Evolutionary conservation across 2,888 invertebrate genomes (phyloP), one percentile per base, ranked within the genome.

Genomic region (Meiosimyza decipiens): DNA sequence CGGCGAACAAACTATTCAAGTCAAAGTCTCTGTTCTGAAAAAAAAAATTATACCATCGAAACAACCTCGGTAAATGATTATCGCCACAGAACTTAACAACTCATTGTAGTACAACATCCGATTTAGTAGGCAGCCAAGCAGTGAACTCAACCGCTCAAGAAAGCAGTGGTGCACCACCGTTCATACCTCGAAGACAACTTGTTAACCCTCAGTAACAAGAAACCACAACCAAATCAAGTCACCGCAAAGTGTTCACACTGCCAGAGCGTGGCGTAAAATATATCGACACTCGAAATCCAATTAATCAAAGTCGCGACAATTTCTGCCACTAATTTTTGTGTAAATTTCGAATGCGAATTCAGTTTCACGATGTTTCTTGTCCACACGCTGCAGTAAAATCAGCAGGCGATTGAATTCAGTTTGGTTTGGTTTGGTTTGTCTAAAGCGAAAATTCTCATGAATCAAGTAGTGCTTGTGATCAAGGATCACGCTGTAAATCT

Each of bases 251-350:
- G 75, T 74, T 74, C 40, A 6, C 4, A 1, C 40, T 40, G 40
- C 40, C 40, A 9, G 40, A 6, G 40, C 40, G 4, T 73, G 72
- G 73, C 73, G 70, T 75, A 73, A 76, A 77, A 77, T 76, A 75
- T 76, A 81, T 79, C 78, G 79, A 79, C 79, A 80, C 79, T 73
- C 80, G 77, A 79, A 79, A 79, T 78, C 79, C 81, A 81, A 82
- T 82, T 81, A 81, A 82, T 82, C 82, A 82, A 80, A 79, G 81
- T 76, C 79, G 77, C 79, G 80, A 79, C 80, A 79, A 79, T 78
- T 79, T 78, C 76, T 79, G 81, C 78, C 79, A 78, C 75, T 72
- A 72, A 74, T 75, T 73, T 71, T 75, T 75, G 67, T 73, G 62
- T 67, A 55, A 59, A 54, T 49, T 70, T 70, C 63, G 54, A 70